Evolutionary conservation across 2,888 invertebrate species (phyloP).

Genomic region (Melanchra persicariae): DNA sequence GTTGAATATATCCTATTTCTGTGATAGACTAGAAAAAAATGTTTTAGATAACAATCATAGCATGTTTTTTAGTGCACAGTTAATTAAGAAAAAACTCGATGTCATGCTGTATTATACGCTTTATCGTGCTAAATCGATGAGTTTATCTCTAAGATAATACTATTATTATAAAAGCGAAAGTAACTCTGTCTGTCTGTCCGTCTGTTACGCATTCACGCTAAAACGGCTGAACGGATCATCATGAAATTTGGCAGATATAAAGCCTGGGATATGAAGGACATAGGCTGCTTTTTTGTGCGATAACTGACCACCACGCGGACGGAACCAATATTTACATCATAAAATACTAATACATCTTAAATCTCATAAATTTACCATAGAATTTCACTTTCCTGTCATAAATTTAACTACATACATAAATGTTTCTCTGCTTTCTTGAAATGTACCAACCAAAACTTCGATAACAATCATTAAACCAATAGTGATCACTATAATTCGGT

Average conservation of each 20-base stretch:
- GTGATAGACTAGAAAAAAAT: too few species aligned
- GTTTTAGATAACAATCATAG: too few species aligned
- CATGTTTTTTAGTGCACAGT: neutral
- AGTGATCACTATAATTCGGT: conserved; percentile 37
- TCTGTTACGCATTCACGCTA: too few species aligned
- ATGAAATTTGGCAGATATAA: too few species aligned
- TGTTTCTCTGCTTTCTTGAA: neutral
- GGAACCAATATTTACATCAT: neutral
- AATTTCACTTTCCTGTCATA: neutral
- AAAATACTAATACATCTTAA: neutral
- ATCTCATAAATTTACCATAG: neutral
- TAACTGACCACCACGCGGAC: too few species aligned
- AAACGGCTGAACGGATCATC: too few species aligned
- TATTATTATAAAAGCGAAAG: too few species aligned
- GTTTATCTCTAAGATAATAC: too few species aligned
- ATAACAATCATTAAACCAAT: conserved; percentile 12
- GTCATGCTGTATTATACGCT: neutral
- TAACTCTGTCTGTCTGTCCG: too few species aligned
- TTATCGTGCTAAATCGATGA: neutral
- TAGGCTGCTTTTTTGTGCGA: too few species aligned
- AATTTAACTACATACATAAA: too few species aligned
- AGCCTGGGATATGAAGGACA: too few species aligned
- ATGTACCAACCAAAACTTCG: neutral
- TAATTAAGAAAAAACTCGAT: neutral
- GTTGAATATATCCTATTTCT: neutral